Conservation (phyloP, 1,140 invertebrate genomes). For the Megalopta genalis region DNA sequence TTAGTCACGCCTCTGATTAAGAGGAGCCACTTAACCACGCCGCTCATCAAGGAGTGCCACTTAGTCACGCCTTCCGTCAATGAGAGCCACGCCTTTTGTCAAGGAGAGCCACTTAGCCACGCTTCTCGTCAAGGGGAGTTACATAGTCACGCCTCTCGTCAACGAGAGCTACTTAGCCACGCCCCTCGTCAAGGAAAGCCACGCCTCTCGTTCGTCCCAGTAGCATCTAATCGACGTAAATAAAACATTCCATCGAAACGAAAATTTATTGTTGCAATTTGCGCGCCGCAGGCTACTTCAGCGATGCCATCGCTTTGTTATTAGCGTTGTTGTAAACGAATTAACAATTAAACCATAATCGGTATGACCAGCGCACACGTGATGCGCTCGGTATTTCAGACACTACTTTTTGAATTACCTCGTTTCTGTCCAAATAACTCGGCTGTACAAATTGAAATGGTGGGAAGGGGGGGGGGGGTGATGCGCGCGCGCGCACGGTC, state of each 20-base stretch:
- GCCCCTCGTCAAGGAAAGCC: too few relatives aligned
- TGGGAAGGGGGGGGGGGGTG: slow-evolving; percentile 1
- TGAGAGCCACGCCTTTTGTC: too few relatives aligned
- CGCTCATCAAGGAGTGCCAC: too few relatives aligned
- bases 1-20: too few relatives aligned
- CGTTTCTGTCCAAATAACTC: slow-evolving; percentile 38
- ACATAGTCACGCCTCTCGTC: too few relatives aligned
- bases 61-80: too few relatives aligned
- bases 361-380: background rate
- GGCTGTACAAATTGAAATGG: slow-evolving; percentile 45
- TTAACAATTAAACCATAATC: slow-evolving; percentile 47
- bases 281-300: background rate
- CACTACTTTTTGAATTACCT: slow-evolving; percentile 58
- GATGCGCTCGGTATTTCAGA: slow-evolving; percentile 30
- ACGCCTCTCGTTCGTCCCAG: too few relatives aligned
- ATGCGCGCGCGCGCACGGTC: background rate
- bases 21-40: too few relatives aligned
- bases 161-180: too few relatives aligned
- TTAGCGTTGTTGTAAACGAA: slow-evolving; percentile 40
- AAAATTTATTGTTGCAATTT: slow-evolving; percentile 37
- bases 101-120: too few relatives aligned
- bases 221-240: too few relatives aligned
- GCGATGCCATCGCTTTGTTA: slow-evolving; percentile 24
- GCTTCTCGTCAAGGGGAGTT: too few relatives aligned
- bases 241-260: background rate